A percentile compares a stretch with the other conserved stretches of the same genome.
phyloP scores from a whole-genome alignment of 2,888 invertebrate species.

The Vannuccia rotundouncinata region DNA sequence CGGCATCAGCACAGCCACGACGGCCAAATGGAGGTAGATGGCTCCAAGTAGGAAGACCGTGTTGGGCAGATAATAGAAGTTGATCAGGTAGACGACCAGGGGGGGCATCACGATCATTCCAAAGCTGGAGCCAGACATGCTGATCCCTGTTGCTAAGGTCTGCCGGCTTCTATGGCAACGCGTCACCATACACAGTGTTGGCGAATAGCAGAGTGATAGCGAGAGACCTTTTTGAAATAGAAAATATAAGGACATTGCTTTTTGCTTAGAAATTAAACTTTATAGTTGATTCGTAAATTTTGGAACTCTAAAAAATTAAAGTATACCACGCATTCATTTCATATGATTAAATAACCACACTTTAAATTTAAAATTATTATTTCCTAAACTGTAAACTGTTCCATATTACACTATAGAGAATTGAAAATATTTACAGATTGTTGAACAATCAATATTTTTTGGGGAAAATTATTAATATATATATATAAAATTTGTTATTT shows the following conservation, averaged over 20 bases:
- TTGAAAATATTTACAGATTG: no score
- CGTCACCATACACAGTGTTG: background rate
- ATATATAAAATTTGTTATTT: no score
- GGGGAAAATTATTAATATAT: no score
- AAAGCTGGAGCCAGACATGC: background rate
- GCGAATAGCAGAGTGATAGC: background rate
- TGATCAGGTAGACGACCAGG: background rate
- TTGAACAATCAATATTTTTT: no score
- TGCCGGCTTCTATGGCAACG: background rate
- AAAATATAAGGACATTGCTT: background rate
- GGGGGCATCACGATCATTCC: background rate
- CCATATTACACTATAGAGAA: no score
- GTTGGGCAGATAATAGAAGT: conserved; percentile 1
- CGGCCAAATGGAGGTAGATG: background rate
- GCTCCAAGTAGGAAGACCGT: background rate
- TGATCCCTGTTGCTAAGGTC: background rate
- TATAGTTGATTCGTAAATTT: background rate
- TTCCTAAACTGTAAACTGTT: no score
- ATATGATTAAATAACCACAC: no score
- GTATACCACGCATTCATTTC: no score
- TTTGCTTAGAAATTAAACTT: background rate
- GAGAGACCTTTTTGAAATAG: background rate
- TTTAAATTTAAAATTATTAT: no score
- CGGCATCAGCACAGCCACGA: background rate
- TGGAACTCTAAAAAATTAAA: no score